Percentiles rank a stretch among this genome's conserved stretches.
Evolutionary conservation across 2,797 vertebrate genomes (phyloP).

Genomic region (Antrozous pallidus): DNA sequence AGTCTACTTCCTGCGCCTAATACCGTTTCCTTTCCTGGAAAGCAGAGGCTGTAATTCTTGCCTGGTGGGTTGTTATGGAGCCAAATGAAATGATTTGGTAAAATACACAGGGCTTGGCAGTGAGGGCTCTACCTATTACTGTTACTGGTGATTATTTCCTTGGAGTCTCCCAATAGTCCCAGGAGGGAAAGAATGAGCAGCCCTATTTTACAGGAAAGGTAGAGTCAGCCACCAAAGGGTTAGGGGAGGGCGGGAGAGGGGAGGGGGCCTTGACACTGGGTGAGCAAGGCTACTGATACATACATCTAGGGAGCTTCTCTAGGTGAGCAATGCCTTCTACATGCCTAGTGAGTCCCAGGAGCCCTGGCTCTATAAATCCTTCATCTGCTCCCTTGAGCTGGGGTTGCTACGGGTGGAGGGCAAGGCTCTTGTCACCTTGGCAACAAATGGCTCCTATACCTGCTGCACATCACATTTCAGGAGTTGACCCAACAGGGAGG

Average conservation of each 20-base stretch:
- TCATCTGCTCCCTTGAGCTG: not conserved
- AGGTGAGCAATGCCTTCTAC: not conserved
- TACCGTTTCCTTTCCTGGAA: not conserved
- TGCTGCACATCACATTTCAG: not conserved
- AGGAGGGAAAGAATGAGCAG: not conserved
- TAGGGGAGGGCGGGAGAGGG: not conserved
- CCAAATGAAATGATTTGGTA: not conserved
- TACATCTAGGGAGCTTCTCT: not conserved
- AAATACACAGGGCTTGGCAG: not conserved
- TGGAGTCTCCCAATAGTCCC: not conserved
- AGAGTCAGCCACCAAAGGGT: not conserved
- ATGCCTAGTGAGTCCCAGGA: not conserved
- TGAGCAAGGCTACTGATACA: not conserved
- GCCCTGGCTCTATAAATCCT: not conserved
- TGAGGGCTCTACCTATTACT: not conserved
- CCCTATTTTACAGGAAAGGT: not conserved
- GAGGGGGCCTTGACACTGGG: not conserved
- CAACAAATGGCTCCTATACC: not conserved
- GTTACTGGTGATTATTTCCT: not conserved
- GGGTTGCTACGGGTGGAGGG: rapidly evolving
- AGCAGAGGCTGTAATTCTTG: not conserved
- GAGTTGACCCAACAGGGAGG: not conserved
- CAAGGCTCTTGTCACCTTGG: not conserved
- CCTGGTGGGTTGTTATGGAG: not conserved
- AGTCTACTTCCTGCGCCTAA: not conserved